phyloP scores from a whole-genome alignment of 2,888 invertebrate genomes.

The Galerucella pusilla region DNA sequence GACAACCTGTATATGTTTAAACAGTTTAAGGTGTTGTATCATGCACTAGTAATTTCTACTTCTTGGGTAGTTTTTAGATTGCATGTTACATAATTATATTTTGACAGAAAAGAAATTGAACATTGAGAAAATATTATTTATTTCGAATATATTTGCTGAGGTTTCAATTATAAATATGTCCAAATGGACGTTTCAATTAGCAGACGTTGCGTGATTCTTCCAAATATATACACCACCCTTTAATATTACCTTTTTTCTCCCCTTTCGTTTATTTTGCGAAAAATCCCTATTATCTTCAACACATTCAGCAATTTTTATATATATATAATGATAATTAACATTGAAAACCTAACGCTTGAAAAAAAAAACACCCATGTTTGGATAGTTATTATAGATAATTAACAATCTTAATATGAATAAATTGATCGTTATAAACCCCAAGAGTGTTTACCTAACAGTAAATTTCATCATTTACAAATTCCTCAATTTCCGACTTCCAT shows the following conservation, averaged over 20 bases:
- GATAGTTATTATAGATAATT: too few relatives aligned
- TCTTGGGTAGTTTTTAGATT: constrained; percentile 29
- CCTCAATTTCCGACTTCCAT: constrained; percentile 20
- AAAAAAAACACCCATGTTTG: neutral
- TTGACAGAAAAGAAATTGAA: constrained; percentile 51
- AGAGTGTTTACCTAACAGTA: constrained; percentile 5
- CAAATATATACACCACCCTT: constrained; percentile 42
- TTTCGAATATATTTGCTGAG: constrained; percentile 56
- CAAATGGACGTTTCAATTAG: constrained; percentile 62
- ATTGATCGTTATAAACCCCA: neutral
- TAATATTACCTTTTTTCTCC: constrained; percentile 10
- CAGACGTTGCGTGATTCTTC: constrained; percentile 56
- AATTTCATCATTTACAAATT: constrained; percentile 22
- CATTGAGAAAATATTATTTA: constrained; percentile 56
- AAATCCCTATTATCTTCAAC: constrained; percentile 18
- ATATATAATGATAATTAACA: neutral
- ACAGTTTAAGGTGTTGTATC: constrained; percentile 20
- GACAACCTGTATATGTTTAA: neutral
- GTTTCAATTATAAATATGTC: constrained; percentile 62
- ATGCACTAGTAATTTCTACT: constrained; percentile 36
- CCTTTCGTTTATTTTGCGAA: constrained; percentile 28
- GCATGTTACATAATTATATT: constrained; percentile 48
- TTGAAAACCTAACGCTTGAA: neutral
- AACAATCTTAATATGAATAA: neutral
- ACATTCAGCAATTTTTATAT: constrained; percentile 8